phyloP scores from a whole-genome alignment of 2,888 invertebrate genomes.

The Barypeithes pellucidus region DNA sequence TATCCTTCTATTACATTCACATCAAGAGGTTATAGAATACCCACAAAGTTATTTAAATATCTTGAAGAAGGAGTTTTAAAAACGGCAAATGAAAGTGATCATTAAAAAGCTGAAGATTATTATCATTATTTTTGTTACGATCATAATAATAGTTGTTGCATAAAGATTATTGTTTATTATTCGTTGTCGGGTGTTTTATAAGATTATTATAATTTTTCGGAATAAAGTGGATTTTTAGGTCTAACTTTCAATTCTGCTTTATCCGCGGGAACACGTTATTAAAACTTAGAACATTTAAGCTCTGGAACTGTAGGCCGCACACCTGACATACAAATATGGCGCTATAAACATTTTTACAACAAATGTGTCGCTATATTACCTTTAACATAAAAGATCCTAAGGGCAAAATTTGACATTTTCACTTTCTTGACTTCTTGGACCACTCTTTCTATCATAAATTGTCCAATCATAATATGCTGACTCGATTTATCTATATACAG shows the following conservation, averaged over 20 bases:
- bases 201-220: neutral
- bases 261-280: neutral
- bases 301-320: no score
- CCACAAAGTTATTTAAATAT: constrained; percentile 5
- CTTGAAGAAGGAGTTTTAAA: neutral
- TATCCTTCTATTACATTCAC: neutral
- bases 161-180: constrained; percentile 4
- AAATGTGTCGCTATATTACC: no score
- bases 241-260: neutral
- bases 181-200: neutral
- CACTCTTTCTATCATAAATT: no score
- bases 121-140: neutral
- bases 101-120: constrained; percentile 11
- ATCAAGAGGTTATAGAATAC: neutral
- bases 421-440: no score
- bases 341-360: no score
- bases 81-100: constrained; percentile 17
- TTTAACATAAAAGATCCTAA: no score
- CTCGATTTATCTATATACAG: no score
- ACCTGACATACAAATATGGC: no score
- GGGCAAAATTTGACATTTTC: no score
- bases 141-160: neutral
- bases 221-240: constrained; percentile 1
- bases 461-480: no score
- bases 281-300: no score